Evolutionary conservation across 2,888 invertebrate genomes (phyloP), one percentile per base, ranked within the genome.

Genomic region (Parasteatoda lunata): DNA sequence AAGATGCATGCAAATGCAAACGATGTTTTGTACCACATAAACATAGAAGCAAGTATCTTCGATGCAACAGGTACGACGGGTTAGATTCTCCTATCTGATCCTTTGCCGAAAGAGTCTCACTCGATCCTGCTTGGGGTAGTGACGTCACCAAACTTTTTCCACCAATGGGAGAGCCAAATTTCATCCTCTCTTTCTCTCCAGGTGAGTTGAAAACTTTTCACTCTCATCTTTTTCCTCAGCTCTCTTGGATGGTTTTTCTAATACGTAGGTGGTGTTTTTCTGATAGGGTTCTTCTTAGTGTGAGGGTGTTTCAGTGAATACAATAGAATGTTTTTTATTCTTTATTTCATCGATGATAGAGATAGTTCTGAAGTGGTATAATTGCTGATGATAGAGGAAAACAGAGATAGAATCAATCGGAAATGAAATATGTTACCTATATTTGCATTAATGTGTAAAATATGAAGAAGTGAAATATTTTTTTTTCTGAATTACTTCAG

Each of bases 11-110:
- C 76, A 70, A 52, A 70, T 70, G 78, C 49, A 65, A 15, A 68
- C 77, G 66, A 65, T 76, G 8, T 9, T 73, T 76, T 30, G 30
- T 30, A 69, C 69, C 47, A 69, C 47, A 45, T 9, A 13, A 47
- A 47, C 69, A 13, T 45, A 69, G 69, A 69, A 7, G 45, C 8
- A 69, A 48, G 13, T 45, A 5, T 13, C 8, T 4, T 48, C 51
- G 54, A 69, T 52, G 84, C 84, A 84, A 84, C 84, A 84, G 84
- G 84, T 84, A 77, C 84, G 77, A 69, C 30, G 45, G 69, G 49
- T 75, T 69, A 59, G 78, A 66, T 68, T 66, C 52, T 47, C 71
- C 73, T 73, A 48, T 7, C 49, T 54, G 69, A 66, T 64, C 77
- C 49, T n/a, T 54, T 78, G 68, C 54, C 30, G 30, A 30, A 30